Base-by-base conservation (phyloP, 2,888 invertebrate genomes). In the Acronicta leporina region DNA sequence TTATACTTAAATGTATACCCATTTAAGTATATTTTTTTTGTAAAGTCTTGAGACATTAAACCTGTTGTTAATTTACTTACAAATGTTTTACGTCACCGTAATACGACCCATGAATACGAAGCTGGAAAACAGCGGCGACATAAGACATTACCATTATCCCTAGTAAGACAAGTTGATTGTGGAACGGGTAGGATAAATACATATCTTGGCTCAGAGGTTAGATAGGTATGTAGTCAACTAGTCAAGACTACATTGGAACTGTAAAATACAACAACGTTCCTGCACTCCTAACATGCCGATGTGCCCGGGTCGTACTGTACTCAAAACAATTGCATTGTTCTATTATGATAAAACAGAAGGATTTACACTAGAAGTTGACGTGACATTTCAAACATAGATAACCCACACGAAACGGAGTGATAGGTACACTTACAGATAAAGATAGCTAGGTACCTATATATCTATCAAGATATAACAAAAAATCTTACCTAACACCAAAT, bases 251-350 rank as follows among this genome's bases (percentile, higher is more conserved):
- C n/a, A 38, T 55, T 73, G 52, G n/a, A 67, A 67, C 20, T 25
- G 25, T 50, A 56, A 50, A 47, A 61, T 56, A 61, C 52, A 73
- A 73, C 55, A 52, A 30, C 47, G 55, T 55, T 67, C 49, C 45
- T 42, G 41, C 51, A 45, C 61, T 67, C 41, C 50, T 44, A 61
- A 68, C 62, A 61, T 53, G 38, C 47, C 54, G 14, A 50, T 61
- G 42, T 49, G 44, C 25, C 48, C 30, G 35, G 51, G 48, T 61
- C 48, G 8, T 44, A 58, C n/a, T 61, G 8, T 44, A 58, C n/a
- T 61, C 40, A 42, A 56, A 60, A 74, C 72, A 65, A 74, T 56
- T 49, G 75, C 58, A 72, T 74, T 74, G 70, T 74, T 72, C 50
- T 43, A 57, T 49, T 71, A 68, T 42, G 55, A 47, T 63, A 64